Base-by-base conservation (phyloP, 2,797 vertebrate genomes). In the Sphaeramia orbicularis region DNA sequence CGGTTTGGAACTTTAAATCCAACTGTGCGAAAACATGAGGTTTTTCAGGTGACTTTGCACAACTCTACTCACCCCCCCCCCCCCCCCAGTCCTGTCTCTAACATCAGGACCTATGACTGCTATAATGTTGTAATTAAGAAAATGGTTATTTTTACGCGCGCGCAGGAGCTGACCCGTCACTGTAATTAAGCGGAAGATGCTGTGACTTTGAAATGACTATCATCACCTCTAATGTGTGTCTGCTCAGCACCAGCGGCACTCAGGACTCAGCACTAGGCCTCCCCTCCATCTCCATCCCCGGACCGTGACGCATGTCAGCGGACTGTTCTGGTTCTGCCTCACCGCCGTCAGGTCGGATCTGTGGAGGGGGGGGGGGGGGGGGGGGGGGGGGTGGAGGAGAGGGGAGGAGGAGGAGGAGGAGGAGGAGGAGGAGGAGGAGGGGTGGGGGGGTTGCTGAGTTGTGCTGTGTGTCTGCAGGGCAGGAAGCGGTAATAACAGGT, bases 401-500 rank as follows among this genome's bases (percentile, higher is more conserved):
- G n/a, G n/a, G n/a, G n/a, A n/a, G n/a, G n/a, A n/a, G n/a, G n/a
- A n/a, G n/a, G n/a, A n/a, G n/a, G n/a, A n/a, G n/a, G n/a, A n/a
- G n/a, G n/a, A n/a, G n/a, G n/a, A n/a, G n/a, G n/a, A n/a, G n/a
- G n/a, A n/a, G n/a, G n/a, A n/a, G n/a, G n/a, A n/a, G n/a, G n/a
- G n/a, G n/a, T n/a, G n/a, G n/a, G n/a, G n/a, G n/a, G n/a, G n/a
- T n/a, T n/a, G n/a, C n/a, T n/a, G n/a, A n/a, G n/a, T n/a, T n/a
- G n/a, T n/a, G 60, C 71, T 65, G 38, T 44, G 19, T 71, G 83
- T 87, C 81, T 83, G 60, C 71, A 27, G 78, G 83, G 49, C 88
- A 90, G 80, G 87, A 87, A 84, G 71, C 60, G 11, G 70, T 87
- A n/a, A n/a, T n/a, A n/a, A n/a, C n/a, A n/a, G n/a, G 36, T 78